phyloP scores from a whole-genome alignment of 2,113 vertebrate genomes.

The Aleadryas rufinucha region DNA sequence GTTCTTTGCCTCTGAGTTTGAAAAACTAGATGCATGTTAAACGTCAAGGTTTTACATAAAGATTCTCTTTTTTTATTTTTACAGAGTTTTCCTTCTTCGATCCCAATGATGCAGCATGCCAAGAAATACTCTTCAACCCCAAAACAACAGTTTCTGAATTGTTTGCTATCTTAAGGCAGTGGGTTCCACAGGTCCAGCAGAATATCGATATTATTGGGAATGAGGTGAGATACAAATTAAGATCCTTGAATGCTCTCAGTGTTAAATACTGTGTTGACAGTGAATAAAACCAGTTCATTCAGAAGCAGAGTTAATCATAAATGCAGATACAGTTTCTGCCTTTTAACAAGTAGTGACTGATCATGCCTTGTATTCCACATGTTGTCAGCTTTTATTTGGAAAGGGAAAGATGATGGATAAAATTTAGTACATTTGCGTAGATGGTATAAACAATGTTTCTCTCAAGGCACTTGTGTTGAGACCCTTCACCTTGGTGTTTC shows the following conservation, averaged over 20 bases:
- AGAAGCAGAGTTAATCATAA: background rate
- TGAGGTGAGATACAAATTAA: constrained; percentile 78
- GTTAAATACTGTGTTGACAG: background rate
- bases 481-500: background rate
- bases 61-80: background rate
- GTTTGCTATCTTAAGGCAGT: constrained; percentile 95
- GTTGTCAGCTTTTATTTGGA: background rate
- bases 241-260: background rate
- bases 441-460: background rate
- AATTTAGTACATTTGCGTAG: background rate
- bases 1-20: background rate
- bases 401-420: background rate
- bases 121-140: constrained; percentile 87
- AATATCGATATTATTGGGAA: constrained; percentile 90
- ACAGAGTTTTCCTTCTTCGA: constrained; percentile 98
- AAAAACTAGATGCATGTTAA: background rate
- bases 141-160: constrained; percentile 91
- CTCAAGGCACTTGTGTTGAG: background rate
- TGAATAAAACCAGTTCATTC: background rate
- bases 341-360: background rate
- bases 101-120: constrained; percentile 90
- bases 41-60: background rate
- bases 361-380: background rate
- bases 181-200: constrained; percentile 98
- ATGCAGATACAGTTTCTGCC: background rate